These are phyloP conservation scores for Anticlea derivata DNA, from an alignment of 2,888 invertebrate genomes.

Conservation along the genomic window DNA sequence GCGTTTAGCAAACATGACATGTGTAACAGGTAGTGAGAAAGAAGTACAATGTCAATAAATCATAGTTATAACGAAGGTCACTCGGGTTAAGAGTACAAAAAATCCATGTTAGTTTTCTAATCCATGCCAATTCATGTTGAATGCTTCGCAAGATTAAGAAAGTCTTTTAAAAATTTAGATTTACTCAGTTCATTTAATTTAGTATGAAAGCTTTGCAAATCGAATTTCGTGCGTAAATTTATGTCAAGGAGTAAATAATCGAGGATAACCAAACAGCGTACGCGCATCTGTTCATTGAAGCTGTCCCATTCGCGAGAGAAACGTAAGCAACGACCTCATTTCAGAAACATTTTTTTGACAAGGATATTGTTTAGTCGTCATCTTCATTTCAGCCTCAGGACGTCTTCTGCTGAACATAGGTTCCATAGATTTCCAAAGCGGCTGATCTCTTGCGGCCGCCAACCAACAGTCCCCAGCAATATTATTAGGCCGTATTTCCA, in stretches of 20 bases:
- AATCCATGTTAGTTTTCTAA: background rate
- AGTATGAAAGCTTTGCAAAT: constrained; percentile 13
- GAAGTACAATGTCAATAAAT: constrained; percentile 1
- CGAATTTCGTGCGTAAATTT: constrained; percentile 45
- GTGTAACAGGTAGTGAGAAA: constrained; percentile 3
- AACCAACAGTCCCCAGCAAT: too few relatives aligned
- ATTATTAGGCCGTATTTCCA: too few relatives aligned
- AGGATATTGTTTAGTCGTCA: background rate
- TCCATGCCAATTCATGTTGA: background rate
- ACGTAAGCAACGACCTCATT: constrained; percentile 19
- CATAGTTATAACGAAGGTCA: constrained; percentile 8
- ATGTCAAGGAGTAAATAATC: constrained; percentile 63
- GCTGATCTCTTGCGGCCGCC: too few relatives aligned
- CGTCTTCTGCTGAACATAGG: too few relatives aligned
- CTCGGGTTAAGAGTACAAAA: background rate
- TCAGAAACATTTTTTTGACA: background rate
- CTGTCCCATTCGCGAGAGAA: constrained; percentile 11
- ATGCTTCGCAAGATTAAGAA: too few relatives aligned
- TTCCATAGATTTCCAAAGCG: too few relatives aligned
- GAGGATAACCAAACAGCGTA: constrained; percentile 59
- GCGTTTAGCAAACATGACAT: constrained; percentile 3
- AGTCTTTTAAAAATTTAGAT: too few relatives aligned
- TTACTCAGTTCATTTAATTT: background rate
- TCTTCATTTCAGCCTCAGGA: too few relatives aligned
- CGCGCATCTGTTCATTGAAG: constrained; percentile 50